Conservation (phyloP, 2,113 vertebrate species). For the Vidua chalybeata region DNA sequence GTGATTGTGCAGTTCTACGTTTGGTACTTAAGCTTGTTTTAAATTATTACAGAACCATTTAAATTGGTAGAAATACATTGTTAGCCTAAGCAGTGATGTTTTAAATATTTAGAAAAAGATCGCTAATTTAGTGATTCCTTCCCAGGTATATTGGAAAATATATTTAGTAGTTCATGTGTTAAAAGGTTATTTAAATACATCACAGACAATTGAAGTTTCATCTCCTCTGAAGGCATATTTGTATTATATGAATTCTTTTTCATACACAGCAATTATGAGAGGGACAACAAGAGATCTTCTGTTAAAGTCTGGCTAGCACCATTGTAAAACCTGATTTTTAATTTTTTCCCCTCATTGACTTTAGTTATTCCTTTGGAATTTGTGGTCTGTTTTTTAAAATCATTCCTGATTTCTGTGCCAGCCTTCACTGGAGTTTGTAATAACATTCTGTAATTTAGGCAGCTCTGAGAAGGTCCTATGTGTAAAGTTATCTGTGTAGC, state of each 20-base stretch:
- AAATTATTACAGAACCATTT: not conserved
- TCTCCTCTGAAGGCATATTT: not conserved
- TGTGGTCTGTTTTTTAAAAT: slow-evolving; percentile 40
- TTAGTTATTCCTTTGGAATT: slow-evolving; percentile 33
- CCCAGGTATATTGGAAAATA: not conserved
- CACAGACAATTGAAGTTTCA: not conserved
- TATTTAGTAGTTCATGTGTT: not conserved
- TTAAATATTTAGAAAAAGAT: slow-evolving; percentile 9
- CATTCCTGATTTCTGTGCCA: slow-evolving; percentile 27
- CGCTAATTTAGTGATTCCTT: not conserved
- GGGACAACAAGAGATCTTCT: not conserved
- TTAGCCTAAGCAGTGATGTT: not conserved
- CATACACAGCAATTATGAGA: not conserved
- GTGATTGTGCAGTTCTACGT: slow-evolving; percentile 14
- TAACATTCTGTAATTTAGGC: slow-evolving; percentile 51
- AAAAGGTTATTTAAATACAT: slow-evolving; percentile 9
- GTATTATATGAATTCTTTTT: not conserved
- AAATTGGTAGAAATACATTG: not conserved
- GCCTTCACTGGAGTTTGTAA: slow-evolving; percentile 40
- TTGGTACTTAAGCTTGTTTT: not conserved
- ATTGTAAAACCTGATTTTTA: slow-evolving; percentile 7
- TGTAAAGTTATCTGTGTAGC: slow-evolving; percentile 32
- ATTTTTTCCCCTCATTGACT: not conserved
- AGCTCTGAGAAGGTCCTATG: slow-evolving; percentile 25
- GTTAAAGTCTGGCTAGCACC: not conserved